Percentiles rank a stretch among this genome's conserved stretches.
phyloP scores from a whole-genome alignment of 1,140 invertebrate species.

The Agrypnia vestita region DNA sequence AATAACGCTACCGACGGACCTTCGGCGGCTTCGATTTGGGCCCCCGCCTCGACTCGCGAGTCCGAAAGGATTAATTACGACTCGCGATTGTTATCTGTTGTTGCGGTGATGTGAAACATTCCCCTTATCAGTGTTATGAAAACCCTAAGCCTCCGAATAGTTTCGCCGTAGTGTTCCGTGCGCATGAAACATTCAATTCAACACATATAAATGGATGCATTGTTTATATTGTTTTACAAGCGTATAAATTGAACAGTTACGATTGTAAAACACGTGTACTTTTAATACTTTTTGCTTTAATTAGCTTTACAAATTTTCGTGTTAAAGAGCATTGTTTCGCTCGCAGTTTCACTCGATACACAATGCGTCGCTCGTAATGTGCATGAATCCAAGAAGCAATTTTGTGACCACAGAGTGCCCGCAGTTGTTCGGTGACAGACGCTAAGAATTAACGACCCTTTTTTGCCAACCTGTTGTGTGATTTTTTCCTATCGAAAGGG shows the following conservation, averaged over 20 bases:
- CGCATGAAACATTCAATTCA: not conserved
- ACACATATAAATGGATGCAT: not conserved
- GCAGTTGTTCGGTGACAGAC: slow-evolving; percentile 10
- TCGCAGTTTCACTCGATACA: not conserved
- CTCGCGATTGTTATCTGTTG: not conserved
- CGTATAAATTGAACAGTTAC: not conserved
- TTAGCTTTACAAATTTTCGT: not conserved
- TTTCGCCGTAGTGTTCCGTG: not conserved
- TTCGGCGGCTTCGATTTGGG: not conserved
- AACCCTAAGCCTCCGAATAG: not conserved
- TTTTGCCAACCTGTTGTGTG: slow-evolving; percentile 27
- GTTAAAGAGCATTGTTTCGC: not conserved
- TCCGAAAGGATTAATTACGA: not conserved
- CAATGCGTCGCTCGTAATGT: slow-evolving; percentile 5
- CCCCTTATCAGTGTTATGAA: slow-evolving; percentile 20
- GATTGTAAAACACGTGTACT: not conserved
- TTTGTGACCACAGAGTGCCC: not conserved
- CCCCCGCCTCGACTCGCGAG: not conserved
- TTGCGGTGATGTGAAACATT: slow-evolving; percentile 1
- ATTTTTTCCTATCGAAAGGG: not conserved
- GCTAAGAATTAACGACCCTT: slow-evolving; percentile 43
- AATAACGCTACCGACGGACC: slow-evolving; percentile 3
- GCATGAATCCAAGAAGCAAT: slow-evolving; percentile 22
- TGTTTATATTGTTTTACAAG: not conserved
- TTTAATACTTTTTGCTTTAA: not conserved